Evolutionary conservation across 2,113 vertebrate genomes (phyloP).

Genomic region (Scolopax mira): DNA sequence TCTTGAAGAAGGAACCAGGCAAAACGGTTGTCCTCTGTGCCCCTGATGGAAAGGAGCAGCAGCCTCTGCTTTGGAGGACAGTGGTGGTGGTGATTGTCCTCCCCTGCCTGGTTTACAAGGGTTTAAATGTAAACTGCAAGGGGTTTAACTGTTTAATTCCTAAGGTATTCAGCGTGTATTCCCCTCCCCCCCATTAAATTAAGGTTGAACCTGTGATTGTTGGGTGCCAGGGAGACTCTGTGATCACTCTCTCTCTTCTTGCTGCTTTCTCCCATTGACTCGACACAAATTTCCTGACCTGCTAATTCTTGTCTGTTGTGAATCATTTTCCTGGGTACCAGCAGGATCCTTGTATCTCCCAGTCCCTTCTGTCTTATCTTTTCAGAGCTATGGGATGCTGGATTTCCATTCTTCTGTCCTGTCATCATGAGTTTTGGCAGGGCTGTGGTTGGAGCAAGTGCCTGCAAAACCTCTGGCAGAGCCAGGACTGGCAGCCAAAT

Average conservation of each 20-base stretch:
- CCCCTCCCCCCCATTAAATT: neutral
- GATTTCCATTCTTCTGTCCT: neutral
- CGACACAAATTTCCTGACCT: neutral
- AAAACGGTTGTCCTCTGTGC: neutral
- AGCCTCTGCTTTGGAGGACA: neutral
- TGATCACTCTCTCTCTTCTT: neutral
- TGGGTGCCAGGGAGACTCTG: neutral
- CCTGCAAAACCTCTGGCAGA: neutral
- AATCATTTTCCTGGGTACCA: neutral
- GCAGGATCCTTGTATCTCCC: neutral
- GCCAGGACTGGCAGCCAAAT: neutral
- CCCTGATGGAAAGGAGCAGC: neutral
- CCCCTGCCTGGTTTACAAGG: neutral
- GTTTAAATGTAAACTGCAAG: neutral
- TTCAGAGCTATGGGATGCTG: neutral
- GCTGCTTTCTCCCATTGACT: neutral
- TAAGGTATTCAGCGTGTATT: neutral
- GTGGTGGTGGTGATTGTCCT: neutral
- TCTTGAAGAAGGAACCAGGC: neutral
- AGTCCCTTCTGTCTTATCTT: neutral
- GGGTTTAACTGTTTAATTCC: neutral
- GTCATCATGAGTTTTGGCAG: neutral
- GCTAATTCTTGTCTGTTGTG: neutral
- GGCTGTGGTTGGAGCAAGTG: neutral
- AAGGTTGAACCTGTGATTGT: neutral